Evolutionary conservation across 2,888 invertebrate species (phyloP).

Genomic region (Drosophila crucigera): DNA sequence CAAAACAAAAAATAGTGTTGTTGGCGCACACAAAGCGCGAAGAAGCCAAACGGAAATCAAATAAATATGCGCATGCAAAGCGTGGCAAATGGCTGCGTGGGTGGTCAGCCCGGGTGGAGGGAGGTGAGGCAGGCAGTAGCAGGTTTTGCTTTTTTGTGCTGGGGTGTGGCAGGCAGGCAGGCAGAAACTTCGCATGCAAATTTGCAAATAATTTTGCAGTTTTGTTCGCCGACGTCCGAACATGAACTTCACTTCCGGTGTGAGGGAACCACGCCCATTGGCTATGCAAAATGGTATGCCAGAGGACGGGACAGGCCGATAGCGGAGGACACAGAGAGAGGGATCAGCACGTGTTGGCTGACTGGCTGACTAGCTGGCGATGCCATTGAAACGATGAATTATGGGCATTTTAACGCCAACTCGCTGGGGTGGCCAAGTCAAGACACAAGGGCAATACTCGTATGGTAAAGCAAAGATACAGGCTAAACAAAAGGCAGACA

Average conservation of each 20-base stretch:
- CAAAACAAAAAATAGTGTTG: slow-evolving; percentile 1
- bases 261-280: slow-evolving; percentile 45
- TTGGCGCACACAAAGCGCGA: slow-evolving; percentile 6
- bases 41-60: slow-evolving; percentile 44
- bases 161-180: background rate
- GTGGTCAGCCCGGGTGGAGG: background rate
- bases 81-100: slow-evolving; percentile 30
- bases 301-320: background rate
- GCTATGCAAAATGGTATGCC: slow-evolving; percentile 48
- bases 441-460: slow-evolving; percentile 4
- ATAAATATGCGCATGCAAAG: slow-evolving; percentile 65
- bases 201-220: slow-evolving; percentile 66
- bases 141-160: background rate
- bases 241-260: slow-evolving; percentile 70
- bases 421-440: slow-evolving; percentile 34
- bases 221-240: slow-evolving; percentile 60
- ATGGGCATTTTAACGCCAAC: slow-evolving; percentile 77
- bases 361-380: slow-evolving; percentile 17
- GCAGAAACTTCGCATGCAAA: slow-evolving; percentile 60
- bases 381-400: slow-evolving; percentile 78
- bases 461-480: slow-evolving; percentile 43
- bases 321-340: background rate
- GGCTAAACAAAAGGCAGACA: slow-evolving; percentile 44
- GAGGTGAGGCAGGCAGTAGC: background rate
- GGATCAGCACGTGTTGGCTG: slow-evolving; percentile 49